A percentile compares a stretch with the other conserved stretches of the same genome.
Evolutionary conservation across 2,888 invertebrate genomes (phyloP).

Genomic region (Caenorhabditis sp.): DNA sequence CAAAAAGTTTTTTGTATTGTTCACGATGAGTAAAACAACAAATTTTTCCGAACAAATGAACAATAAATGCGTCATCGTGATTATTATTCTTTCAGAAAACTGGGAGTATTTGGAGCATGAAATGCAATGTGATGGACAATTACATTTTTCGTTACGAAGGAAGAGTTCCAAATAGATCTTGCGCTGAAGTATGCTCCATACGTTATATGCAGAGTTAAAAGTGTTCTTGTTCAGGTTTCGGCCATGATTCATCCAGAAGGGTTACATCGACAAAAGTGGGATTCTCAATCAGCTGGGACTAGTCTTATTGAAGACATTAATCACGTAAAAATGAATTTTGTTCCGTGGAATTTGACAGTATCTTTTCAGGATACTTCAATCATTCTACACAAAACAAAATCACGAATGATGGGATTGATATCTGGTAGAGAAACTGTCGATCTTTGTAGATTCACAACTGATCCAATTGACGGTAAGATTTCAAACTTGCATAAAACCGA

Average conservation of each 20-base stretch:
- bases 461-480: slow-evolving; percentile 33
- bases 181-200: slow-evolving; percentile 31
- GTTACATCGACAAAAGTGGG: slow-evolving; percentile 44
- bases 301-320: slow-evolving; percentile 29
- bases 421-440: slow-evolving; percentile 47
- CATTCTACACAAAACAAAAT: slow-evolving; percentile 46
- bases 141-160: slow-evolving; percentile 50
- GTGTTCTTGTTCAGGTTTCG: slow-evolving; percentile 30
- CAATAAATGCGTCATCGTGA: too few species aligned
- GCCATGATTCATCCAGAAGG: slow-evolving; percentile 53
- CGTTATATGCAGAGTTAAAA: too few species aligned
- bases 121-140: slow-evolving; percentile 47
- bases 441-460: slow-evolving; percentile 40
- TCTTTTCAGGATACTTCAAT: slow-evolving; percentile 40
- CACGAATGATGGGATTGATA: slow-evolving; percentile 44
- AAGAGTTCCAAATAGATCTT: slow-evolving; percentile 30
- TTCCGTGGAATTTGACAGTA: not conserved
- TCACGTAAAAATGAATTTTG: slow-evolving; percentile 17
- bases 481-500: too few species aligned
- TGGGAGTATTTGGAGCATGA: slow-evolving; percentile 44
- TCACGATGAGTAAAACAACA: not conserved
- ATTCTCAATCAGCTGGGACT: slow-evolving; percentile 47
- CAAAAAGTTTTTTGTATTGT: too few species aligned
- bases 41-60: not conserved
- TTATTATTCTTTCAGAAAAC: slow-evolving; percentile 31